These are phyloP conservation scores for Hemistola chrysoprasaria DNA, from an alignment of 2,888 invertebrate genomes.

Conservation along the genomic window DNA sequence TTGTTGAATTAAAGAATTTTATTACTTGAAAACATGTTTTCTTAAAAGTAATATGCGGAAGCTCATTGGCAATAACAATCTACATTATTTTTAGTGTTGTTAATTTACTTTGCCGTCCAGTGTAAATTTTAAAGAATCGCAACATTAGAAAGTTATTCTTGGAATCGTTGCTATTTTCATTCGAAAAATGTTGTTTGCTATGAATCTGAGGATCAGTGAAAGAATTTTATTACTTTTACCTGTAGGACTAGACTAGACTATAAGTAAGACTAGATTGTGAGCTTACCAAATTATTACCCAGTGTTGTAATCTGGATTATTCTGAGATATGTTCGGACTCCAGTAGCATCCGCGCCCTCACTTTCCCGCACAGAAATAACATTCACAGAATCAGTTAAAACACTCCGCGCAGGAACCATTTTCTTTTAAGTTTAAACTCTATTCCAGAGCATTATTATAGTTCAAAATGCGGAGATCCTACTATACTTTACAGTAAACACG, in stretches of 20 bases:
- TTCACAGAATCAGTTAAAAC: slow-evolving; percentile 28
- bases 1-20: no score
- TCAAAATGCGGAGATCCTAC: slow-evolving; percentile 2
- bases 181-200: slow-evolving; percentile 2
- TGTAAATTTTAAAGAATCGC: slow-evolving; percentile 13
- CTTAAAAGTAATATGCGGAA: slow-evolving; percentile 4
- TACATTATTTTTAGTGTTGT: not conserved
- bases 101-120: slow-evolving; percentile 11
- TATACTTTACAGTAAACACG: slow-evolving; percentile 2
- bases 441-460: slow-evolving; percentile 16
- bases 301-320: slow-evolving; percentile 52
- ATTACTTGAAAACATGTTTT: no score
- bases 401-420: slow-evolving; percentile 12
- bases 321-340: slow-evolving; percentile 51
- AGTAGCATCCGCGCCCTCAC: slow-evolving; percentile 46
- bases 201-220: slow-evolving; percentile 7
- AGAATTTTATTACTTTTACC: slow-evolving; percentile 12
- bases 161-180: slow-evolving; percentile 4
- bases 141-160: slow-evolving; percentile 4
- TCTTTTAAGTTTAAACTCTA: slow-evolving; percentile 15
- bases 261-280: slow-evolving; percentile 27
- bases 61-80: not conserved
- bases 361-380: slow-evolving; percentile 49
- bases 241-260: slow-evolving; percentile 16
- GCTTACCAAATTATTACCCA: slow-evolving; percentile 44